Evolutionary conservation across 2,888 invertebrate species (phyloP).

Genomic region (Sphecodes monilicornis): DNA sequence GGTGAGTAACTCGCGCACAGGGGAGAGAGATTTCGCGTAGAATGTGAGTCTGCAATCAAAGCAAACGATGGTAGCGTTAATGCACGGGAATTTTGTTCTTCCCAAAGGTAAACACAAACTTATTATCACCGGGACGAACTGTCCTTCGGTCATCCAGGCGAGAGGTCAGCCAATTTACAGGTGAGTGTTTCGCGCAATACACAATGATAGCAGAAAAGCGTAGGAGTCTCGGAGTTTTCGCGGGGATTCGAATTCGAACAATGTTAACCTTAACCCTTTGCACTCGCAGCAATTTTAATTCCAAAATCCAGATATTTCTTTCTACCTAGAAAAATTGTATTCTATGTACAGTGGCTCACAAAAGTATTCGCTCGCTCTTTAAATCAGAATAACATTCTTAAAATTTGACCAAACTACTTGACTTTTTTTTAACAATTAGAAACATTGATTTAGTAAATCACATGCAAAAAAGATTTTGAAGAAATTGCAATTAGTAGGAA

Average conservation of each 20-base stretch:
- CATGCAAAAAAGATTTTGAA: no score
- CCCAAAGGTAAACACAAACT: not conserved
- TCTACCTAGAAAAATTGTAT: no score
- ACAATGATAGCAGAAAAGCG: not conserved
- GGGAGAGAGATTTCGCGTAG: not conserved
- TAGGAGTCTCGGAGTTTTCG: not conserved
- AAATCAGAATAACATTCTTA: no score
- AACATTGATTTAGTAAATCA: no score
- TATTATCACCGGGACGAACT: not conserved
- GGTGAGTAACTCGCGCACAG: not conserved
- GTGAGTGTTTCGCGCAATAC: not conserved
- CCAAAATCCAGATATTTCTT: no score
- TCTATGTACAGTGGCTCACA: no score
- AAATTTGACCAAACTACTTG: no score
- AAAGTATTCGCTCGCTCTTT: no score
- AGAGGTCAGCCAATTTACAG: slow-evolving; percentile 2
- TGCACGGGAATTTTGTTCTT: not conserved
- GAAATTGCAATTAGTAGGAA: no score
- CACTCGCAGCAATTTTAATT: no score
- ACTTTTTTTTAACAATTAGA: no score
- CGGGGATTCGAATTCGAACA: not conserved
- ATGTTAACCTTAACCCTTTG: not conserved
- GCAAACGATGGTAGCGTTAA: not conserved
- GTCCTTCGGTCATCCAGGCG: not conserved
- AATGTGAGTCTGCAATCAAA: not conserved